phyloP scores from a whole-genome alignment of 2,113 vertebrate genomes.

The Probosciger aterrimus region DNA sequence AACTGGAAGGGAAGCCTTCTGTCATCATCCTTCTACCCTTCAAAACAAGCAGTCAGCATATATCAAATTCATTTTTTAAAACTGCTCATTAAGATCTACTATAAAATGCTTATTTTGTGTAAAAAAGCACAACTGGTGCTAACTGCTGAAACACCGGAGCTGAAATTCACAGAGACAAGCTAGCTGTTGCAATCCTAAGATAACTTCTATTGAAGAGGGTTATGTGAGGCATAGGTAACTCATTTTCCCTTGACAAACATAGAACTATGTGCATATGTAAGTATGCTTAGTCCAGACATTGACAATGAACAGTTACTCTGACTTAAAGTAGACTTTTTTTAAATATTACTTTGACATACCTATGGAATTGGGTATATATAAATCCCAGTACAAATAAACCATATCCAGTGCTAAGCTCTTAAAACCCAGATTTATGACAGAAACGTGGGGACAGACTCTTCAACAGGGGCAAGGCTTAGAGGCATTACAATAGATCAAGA shows the following conservation, averaged over 20 bases:
- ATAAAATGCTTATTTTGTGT: background rate
- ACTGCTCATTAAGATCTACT: background rate
- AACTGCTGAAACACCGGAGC: background rate
- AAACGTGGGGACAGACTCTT: background rate
- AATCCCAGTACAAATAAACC: background rate
- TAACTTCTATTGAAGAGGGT: background rate
- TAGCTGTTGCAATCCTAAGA: background rate
- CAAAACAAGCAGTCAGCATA: background rate
- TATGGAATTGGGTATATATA: background rate
- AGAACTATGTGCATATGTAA: background rate
- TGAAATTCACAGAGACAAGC: background rate
- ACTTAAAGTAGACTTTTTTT: background rate
- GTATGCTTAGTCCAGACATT: background rate
- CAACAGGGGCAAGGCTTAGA: background rate
- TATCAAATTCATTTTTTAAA: background rate
- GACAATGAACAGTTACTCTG: background rate
- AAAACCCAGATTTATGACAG: slow-evolving; percentile 3
- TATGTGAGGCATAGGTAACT: background rate
- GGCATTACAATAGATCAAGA: background rate
- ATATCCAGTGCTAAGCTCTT: background rate
- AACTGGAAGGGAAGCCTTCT: background rate
- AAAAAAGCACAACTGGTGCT: background rate
- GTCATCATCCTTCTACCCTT: background rate
- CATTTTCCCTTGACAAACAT: background rate
- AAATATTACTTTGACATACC: background rate